phyloP scores from a whole-genome alignment of 1,140 invertebrate genomes.

The Hypothenemus hampei region DNA sequence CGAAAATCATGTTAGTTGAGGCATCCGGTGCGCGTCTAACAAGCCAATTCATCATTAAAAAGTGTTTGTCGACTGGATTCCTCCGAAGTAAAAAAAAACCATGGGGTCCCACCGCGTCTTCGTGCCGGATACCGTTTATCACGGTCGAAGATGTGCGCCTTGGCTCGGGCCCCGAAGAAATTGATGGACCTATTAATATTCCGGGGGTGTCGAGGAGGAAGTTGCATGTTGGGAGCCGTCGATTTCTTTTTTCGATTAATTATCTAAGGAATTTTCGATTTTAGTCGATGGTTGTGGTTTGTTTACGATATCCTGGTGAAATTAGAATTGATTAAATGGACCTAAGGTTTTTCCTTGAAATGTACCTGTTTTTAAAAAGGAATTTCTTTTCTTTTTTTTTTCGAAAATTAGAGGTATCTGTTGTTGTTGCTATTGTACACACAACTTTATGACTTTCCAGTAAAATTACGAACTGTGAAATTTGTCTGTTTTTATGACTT shows the following conservation, averaged over 20 bases:
- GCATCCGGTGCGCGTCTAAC: conserved; percentile 14
- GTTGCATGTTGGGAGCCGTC: too few species aligned
- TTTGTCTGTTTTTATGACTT: too few species aligned
- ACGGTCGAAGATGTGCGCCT: conserved; percentile 14
- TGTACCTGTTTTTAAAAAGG: background rate
- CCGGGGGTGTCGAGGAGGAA: conserved; percentile 2
- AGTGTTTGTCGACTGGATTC: conserved; percentile 7
- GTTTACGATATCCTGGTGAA: too few species aligned
- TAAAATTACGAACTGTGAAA: background rate
- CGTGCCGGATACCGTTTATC: conserved; percentile 18
- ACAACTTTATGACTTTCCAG: background rate
- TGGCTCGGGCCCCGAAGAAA: background rate
- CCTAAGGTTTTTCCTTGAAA: background rate
- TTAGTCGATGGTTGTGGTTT: too few species aligned
- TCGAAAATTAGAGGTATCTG: background rate
- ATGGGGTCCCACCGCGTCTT: background rate
- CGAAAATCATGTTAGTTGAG: background rate
- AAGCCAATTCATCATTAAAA: conserved; percentile 12
- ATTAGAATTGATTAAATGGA: too few species aligned
- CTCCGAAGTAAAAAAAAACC: background rate
- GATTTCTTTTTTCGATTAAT: too few species aligned
- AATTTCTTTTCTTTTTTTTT: background rate
- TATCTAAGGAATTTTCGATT: too few species aligned
- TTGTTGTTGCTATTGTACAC: background rate
- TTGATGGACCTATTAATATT: conserved; percentile 22